Evolutionary conservation across 2,113 vertebrate species (phyloP).

Genomic region (Corapipo altera): DNA sequence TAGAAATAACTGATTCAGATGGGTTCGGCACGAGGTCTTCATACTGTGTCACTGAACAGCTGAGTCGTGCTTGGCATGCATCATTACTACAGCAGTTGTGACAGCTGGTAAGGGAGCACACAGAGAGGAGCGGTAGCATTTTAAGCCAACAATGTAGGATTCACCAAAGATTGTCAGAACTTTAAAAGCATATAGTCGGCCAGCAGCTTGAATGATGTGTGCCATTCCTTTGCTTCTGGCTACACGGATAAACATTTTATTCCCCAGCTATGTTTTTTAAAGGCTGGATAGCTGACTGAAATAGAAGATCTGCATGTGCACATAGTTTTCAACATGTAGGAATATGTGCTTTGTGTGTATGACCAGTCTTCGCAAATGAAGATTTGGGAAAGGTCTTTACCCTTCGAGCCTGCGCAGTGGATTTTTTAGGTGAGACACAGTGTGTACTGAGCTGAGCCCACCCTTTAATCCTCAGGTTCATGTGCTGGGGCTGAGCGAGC

Average conservation of each 20-base stretch:
- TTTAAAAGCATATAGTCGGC: background rate
- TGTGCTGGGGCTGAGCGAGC: no score
- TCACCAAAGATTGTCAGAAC: background rate
- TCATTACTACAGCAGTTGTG: background rate
- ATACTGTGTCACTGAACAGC: background rate
- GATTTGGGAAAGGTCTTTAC: no score
- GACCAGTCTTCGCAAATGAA: no score
- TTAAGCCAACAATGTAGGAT: background rate
- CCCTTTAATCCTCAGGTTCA: no score
- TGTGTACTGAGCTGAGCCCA: no score
- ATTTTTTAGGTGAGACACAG: no score
- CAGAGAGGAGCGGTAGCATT: background rate
- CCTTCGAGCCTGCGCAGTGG: no score
- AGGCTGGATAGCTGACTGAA: background rate
- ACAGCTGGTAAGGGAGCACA: background rate
- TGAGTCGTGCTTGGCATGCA: rapidly evolving
- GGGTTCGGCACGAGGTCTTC: background rate
- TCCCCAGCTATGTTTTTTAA: background rate
- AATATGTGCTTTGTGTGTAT: background rate
- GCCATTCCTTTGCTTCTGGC: background rate
- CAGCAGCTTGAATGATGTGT: background rate
- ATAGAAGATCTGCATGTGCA: background rate
- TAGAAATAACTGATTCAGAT: background rate
- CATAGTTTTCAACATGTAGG: background rate
- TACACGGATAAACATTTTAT: background rate